Base-by-base conservation (phyloP, 2,113 vertebrate genomes). In the Pithys albifrons region DNA sequence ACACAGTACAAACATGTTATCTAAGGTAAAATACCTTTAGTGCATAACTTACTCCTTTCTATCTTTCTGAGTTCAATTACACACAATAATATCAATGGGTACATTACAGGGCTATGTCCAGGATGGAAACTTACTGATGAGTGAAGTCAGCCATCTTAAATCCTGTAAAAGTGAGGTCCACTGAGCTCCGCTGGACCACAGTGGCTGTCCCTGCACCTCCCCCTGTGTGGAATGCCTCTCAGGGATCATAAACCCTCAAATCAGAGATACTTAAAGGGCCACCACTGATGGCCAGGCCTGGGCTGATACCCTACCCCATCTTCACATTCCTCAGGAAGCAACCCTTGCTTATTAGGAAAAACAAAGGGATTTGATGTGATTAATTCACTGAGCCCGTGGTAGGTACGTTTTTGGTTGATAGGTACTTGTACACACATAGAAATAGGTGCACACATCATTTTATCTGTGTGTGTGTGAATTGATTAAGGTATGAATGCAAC, bases 231-330 rank as follows among this genome's bases (percentile, higher is more conserved):
- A 52, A 28, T 31, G 49, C 20, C 18, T 22, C 59, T 28, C 69
- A 39, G n/a, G 31, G n/a, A 54, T 54, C 46, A 25, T n/a, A 20
- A 35, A 20, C 19, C 52, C 54, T 29, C 33, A 11, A 1, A n/a
- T 9, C 7, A n/a, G 52, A 17, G 29, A 7, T 41, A 14, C n/a
- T n/a, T 2, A 0, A 61, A 29, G 19, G 39, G 39, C 19, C 39
- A 46, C 1, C 0, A 2, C 33, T 61, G 33, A 25, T 39, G 67
- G 10, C 0, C 0, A 46, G 28, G 37, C 37, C 61, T 67, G 70
- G 37, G 52, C 37, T 52, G 27, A 52, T 28, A 39, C 33, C 12
- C 25, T 37, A 5, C 15, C 45, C 24, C 19, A 46, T 22, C 52
- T 24, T 71, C 62, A 75, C 16, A 24, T 12, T n/a, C n/a, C 10